Conservation (phyloP, 2,888 invertebrate genomes). For the Caenorhabditis zanzibari region DNA sequence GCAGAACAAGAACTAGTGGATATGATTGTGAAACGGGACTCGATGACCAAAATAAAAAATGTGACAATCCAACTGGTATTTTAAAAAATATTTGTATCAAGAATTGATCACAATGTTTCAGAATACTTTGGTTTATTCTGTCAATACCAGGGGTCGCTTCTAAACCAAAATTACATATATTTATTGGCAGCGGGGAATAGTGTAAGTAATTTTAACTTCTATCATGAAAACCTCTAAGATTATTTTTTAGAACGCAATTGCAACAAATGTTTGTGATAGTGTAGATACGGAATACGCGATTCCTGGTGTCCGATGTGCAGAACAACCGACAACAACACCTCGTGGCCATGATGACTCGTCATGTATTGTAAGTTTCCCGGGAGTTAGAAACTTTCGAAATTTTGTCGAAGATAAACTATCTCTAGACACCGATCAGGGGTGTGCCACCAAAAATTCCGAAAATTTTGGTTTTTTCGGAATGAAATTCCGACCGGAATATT, state of each 20-base stretch:
- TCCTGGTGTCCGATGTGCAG: background rate
- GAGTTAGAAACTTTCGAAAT: background rate
- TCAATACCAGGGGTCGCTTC: slow-evolving; percentile 17
- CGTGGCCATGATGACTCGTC: background rate
- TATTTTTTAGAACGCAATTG: slow-evolving; percentile 28
- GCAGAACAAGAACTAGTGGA: slow-evolving; percentile 12
- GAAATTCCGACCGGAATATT: no score
- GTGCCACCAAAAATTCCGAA: no score
- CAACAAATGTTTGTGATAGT: slow-evolving; percentile 42
- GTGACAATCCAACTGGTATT: background rate
- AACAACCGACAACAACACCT: background rate
- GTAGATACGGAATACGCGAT: slow-evolving; percentile 13
- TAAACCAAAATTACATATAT: slow-evolving; percentile 21
- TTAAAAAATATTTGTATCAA: background rate
- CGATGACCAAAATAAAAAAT: background rate
- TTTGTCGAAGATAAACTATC: no score
- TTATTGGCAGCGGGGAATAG: background rate
- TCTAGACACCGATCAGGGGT: no score
- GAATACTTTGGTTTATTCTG: slow-evolving; percentile 32
- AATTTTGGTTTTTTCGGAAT: no score
- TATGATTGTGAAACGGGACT: slow-evolving; percentile 43
- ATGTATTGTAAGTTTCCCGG: background rate
- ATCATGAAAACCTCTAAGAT: background rate
- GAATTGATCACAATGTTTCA: background rate
- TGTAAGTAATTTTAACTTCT: background rate